Evolutionary conservation across 2,888 invertebrate species (phyloP).

Genomic region (Melipona bicolor): DNA sequence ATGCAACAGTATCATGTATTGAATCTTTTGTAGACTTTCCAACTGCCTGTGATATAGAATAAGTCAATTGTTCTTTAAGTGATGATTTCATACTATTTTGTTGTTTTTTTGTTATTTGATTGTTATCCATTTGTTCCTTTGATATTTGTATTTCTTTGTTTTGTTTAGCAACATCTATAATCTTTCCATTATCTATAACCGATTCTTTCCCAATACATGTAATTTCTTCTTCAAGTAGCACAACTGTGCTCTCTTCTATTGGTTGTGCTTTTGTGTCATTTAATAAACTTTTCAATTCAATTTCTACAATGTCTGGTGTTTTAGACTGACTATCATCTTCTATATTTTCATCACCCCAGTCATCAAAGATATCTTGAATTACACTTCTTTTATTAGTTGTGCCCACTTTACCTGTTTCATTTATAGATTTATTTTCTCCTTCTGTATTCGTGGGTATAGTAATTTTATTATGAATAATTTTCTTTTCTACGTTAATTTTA

Average conservation of each 20-base stretch:
- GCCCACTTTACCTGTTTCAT: slow-evolving; percentile 17
- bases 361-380: slow-evolving; percentile 82
- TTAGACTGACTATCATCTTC: slow-evolving; percentile 75
- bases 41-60: slow-evolving; percentile 20
- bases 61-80: slow-evolving; percentile 43
- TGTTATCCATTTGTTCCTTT: slow-evolving; percentile 41
- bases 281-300: slow-evolving; percentile 78
- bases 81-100: slow-evolving; percentile 30
- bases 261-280: slow-evolving; percentile 74
- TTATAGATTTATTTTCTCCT: slow-evolving; percentile 8
- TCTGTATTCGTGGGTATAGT: slow-evolving; percentile 6
- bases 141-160: slow-evolving; percentile 16
- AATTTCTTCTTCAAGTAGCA: slow-evolving; percentile 45
- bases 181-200: not conserved
- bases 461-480: slow-evolving; percentile 8
- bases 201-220: slow-evolving; percentile 23
- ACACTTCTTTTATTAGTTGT: slow-evolving; percentile 76
- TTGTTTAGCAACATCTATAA: slow-evolving; percentile 5
- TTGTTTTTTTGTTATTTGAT: slow-evolving; percentile 53
- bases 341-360: slow-evolving; percentile 81
- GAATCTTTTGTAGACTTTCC: slow-evolving; percentile 32
- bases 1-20: slow-evolving; percentile 23
- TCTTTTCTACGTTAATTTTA: slow-evolving; percentile 16
- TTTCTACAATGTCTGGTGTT: slow-evolving; percentile 77
- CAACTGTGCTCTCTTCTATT: slow-evolving; percentile 44